Evolutionary conservation across 1,140 invertebrate species (phyloP), one percentile per base, ranked within the genome.

Genomic region (Drosophila cardini): DNA sequence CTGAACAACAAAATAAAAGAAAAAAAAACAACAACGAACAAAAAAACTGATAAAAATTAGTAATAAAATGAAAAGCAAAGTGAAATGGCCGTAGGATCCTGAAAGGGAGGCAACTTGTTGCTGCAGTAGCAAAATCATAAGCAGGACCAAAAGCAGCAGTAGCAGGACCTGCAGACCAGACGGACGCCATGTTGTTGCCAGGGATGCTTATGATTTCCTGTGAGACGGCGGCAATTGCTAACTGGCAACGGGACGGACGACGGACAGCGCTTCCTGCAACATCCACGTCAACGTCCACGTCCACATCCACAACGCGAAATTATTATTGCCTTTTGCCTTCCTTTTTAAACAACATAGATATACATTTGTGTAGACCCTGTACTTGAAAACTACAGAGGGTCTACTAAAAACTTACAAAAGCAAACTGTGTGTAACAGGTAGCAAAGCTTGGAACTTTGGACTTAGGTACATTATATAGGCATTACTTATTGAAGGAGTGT

Each of bases 1-100:
- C 32, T 26, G 30, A 26, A 30, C 3, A 9, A 30, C 26, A 26
- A n/a, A 34, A 11, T 8, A 40, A 40, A 42, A 40, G 10, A 15
- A 11, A 40, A 46, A 55, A n/a, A 45, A 42, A 9, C n/a, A 7
- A 32, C 11, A n/a, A 6, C 15, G 21, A 30, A 48, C 4, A 42
- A 50, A 9, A 67, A 55, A 75, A 76, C 50, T 46, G 62, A 82
- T 65, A 81, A 82, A 83, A 87, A 87, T 89, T 89, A 83, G 83
- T 86, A 87, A 87, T 87, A 87, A 87, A 87, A 89, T 87, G 83
- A 76, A 87, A 83, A 87, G 80, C 84, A 89, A 89, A 83, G 84
- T 89, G 80, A 83, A 87, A 87, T 87, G 76, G 83, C 83, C 84
- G 80, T 55, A 83, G 84, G 84, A 89, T 26, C 21, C 21, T 26